Percentiles rank a stretch among this genome's conserved stretches.
phyloP scores from a whole-genome alignment of 2,888 invertebrate genomes.

The Idaea aversata region DNA sequence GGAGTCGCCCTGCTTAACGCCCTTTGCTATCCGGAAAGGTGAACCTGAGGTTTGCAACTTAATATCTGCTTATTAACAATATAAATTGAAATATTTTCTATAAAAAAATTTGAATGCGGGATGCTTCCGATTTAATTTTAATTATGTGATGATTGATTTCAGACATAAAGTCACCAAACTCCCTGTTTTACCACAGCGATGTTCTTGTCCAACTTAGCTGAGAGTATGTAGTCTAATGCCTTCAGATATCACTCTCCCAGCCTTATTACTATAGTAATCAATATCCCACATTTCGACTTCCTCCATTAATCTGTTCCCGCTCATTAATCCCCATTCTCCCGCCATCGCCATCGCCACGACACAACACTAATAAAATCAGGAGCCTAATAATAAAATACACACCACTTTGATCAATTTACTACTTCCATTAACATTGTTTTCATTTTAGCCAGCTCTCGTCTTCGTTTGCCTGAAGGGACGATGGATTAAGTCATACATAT shows the following conservation, averaged over 20 bases:
- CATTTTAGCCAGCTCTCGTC: not conserved
- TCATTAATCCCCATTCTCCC: not conserved
- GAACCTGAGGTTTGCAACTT: no score
- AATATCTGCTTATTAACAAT: no score
- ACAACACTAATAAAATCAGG: not conserved
- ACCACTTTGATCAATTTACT: not conserved
- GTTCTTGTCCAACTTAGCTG: no score
- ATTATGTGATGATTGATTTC: no score
- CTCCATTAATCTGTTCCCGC: not conserved
- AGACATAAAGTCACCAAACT: no score
- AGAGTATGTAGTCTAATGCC: not conserved
- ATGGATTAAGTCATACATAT: not conserved
- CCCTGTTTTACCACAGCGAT: no score
- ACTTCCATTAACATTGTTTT: not conserved
- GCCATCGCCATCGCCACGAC: not conserved
- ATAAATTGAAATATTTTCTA: no score
- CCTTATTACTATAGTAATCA: not conserved
- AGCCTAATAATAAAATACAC: conserved; percentile 1
- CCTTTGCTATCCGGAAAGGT: no score
- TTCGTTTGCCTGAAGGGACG: not conserved
- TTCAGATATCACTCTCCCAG: not conserved
- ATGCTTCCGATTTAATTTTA: no score
- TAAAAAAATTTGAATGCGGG: no score
- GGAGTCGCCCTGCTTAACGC: no score
- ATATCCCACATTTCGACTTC: not conserved